Conservation (phyloP, 2,888 invertebrate genomes). For the Mesodorylaimus sp. region DNA sequence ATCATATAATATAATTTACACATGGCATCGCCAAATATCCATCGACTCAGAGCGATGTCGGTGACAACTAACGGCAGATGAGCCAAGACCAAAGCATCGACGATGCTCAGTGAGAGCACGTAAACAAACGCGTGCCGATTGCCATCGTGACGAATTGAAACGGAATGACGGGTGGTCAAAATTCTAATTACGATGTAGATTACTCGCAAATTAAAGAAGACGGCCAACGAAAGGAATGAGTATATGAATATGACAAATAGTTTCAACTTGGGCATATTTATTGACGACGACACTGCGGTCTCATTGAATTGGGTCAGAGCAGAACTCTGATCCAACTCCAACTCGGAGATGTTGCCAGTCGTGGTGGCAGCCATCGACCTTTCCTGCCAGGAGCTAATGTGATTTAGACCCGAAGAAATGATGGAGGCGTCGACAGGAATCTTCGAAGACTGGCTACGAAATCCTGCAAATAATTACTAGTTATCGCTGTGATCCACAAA, state of each 20-base stretch:
- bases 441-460: no score
- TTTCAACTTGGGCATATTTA: neutral
- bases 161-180: no score
- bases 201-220: neutral
- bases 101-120: neutral
- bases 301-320: no score
- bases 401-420: no score
- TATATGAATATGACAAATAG: neutral
- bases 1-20: neutral
- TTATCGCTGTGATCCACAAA: no score
- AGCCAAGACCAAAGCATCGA: neutral
- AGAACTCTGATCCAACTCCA: no score
- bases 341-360: no score
- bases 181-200: neutral
- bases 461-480: no score
- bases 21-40: neutral
- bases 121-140: neutral
- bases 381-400: no score
- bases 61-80: neutral
- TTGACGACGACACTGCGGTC: neutral
- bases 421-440: no score
- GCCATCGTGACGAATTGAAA: no score
- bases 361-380: no score
- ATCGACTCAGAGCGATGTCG: neutral
- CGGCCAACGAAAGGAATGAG: neutral